Conservation (phyloP, 2,113 vertebrate species). For the Melanostigma gelatinosum region DNA sequence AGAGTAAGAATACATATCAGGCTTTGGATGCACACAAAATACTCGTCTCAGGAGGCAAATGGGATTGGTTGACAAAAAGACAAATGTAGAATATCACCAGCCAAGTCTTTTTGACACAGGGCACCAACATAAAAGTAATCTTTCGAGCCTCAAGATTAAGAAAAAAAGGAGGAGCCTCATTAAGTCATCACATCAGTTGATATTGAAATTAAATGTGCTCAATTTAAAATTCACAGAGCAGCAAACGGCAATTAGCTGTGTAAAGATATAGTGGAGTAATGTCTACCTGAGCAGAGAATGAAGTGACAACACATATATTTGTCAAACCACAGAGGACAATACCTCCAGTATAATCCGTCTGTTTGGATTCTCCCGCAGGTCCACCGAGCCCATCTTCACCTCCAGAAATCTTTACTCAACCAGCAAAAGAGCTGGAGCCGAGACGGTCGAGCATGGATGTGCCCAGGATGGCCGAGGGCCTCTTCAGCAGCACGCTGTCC, state of each 20-base stretch:
- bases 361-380: slow-evolving; percentile 64
- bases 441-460: slow-evolving; percentile 79
- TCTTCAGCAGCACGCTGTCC: slow-evolving; percentile 85
- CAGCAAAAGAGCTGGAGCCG: slow-evolving; percentile 72
- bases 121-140: background rate
- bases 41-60: background rate
- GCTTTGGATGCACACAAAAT: background rate
- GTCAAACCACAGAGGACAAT: background rate
- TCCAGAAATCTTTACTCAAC: slow-evolving; percentile 43
- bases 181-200: background rate
- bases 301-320: background rate
- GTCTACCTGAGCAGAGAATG: too few species aligned
- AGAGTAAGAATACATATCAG: background rate
- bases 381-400: slow-evolving; percentile 37
- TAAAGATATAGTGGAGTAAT: too few species aligned
- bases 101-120: background rate
- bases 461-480: slow-evolving; percentile 83
- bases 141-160: background rate
- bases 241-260: too few species aligned
- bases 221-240: background rate
- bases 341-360: slow-evolving; percentile 39
- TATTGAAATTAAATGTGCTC: background rate
- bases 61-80: background rate
- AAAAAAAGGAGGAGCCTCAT: background rate
- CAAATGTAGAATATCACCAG: background rate